Base-by-base conservation (phyloP, 2,113 vertebrate species). In the Anhinga rufa region DNA sequence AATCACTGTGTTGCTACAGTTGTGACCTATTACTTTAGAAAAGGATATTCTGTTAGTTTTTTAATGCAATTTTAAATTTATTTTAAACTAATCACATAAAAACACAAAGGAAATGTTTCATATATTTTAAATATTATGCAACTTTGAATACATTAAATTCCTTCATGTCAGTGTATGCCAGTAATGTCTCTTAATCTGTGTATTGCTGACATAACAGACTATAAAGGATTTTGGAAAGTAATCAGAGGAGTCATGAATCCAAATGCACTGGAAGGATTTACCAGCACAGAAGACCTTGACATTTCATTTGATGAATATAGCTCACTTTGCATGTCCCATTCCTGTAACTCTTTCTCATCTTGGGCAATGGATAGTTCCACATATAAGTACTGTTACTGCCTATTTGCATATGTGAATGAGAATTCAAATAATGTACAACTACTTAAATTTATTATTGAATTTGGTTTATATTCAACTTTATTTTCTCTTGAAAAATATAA, bases 161-260 rank as follows among this genome's bases (percentile, higher is more conserved):
- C 38, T 95, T 92, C 83, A 70, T 70, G 55, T 78, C 91, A 92
- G 34, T 52, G 36, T 71, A 83, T 96, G 72, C 69, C 89, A 91
- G 86, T 85, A 97, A 94, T 69, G 29, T 86, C 57, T 69, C 85
- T 96, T 96, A 96, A 95, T 88, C 86, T 82, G 57, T 87, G 31
- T 86, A 93, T 95, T 98, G 44, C 62, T 97, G 81, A 95, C 51
- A 88, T 92, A 97, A 96, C 93, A 82, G 92, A 86, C 92, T 46
- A 64, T 95, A 95, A 93, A 93, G 88, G 49, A 49, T 62, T 97
- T 97, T 94, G 83, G 68, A 95, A 97, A 95, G 52, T 83, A 97
- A 93, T 87, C 58, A 86, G 88, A 87, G 69, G 46, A 95, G 90
- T 92, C 91, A 86, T 25, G 40, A 96, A 94, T 97, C 89, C 76